Percentiles rank a stretch among this genome's conserved stretches.
phyloP scores from a whole-genome alignment of 2,113 vertebrate species.

The Mustelus asterias region DNA sequence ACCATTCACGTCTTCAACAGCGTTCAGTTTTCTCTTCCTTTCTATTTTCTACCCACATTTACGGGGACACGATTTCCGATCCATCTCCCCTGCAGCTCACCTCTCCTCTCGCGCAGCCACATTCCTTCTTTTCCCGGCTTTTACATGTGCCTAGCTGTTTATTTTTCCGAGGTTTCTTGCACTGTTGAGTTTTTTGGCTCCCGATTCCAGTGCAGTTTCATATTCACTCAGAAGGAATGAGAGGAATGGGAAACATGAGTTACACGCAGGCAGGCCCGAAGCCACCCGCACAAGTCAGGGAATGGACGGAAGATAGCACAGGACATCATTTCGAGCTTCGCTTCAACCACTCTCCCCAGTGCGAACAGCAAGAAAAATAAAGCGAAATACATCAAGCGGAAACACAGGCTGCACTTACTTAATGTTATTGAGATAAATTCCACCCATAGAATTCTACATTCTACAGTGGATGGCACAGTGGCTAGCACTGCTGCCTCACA shows the following conservation, averaged over 20 bases:
- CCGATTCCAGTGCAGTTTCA: not conserved
- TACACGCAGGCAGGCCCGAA: not conserved
- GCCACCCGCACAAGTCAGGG: not conserved
- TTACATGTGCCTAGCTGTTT: not conserved
- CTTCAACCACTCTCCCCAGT: not conserved
- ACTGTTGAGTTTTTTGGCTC: not conserved
- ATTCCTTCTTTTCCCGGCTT: not conserved
- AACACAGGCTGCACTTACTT: not conserved
- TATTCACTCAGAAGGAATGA: not conserved
- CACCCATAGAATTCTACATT: not conserved
- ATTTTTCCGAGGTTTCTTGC: not conserved
- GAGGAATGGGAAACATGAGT: not conserved
- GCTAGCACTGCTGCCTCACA: too few species aligned
- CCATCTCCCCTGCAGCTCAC: not conserved
- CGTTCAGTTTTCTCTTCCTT: not conserved
- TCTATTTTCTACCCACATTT: not conserved
- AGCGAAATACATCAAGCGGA: not conserved
- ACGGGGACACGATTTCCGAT: not conserved
- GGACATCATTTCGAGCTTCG: not conserved
- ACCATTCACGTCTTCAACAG: not conserved
- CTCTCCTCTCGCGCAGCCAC: not conserved
- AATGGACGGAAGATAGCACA: not conserved
- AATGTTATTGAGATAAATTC: not conserved
- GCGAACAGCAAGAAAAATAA: not conserved
- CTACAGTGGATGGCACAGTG: too few species aligned